Evolutionary conservation across 2,888 invertebrate genomes (phyloP), one percentile per base, ranked within the genome.

Genomic region (Melieria omissa): DNA sequence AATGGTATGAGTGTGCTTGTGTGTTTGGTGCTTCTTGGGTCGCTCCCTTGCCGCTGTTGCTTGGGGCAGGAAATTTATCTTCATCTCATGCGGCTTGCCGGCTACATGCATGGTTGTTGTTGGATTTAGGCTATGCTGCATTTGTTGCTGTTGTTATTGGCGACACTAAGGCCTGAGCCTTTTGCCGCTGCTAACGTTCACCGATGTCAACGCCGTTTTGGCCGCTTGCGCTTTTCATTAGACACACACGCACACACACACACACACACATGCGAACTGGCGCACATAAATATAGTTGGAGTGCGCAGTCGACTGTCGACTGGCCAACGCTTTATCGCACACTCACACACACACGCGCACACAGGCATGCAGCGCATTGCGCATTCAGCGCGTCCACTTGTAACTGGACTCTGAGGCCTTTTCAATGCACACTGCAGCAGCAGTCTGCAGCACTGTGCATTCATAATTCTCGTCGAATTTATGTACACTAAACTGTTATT

Each of bases 401-500:
- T 29, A 29, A 29, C 29, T 29, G 16, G 42, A 61, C 60, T 60
- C 57, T 45, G 44, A 67, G 60, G 49, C 61, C 60, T 67, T 67
- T 67, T 44, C 60, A 60, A n/a, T 61, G 49, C 58, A 46, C 8
- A 41, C 47, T 41, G 42, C 57, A 47, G 41, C 66, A 58, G 66
- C 66, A 66, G 66, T 58, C 29, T 29, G 29, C 29, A 29, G 29
- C 29, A 29, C 67, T 74, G 67, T 72, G 77, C 83, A 82, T 82
- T 83, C 83, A 83, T 83, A 83, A 83, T 82, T 83, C 83, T 81
- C 80, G 78, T 75, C 82, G 82, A 83, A 83, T 83, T 83, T 83
- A 83, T 83, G 82, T 80, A 82, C 82, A 82, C 83, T 83, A 82
- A 81, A 82, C 82, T 80, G 83, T 81, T 82, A 83, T 83, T 83